phyloP scores from a whole-genome alignment of 1,140 invertebrate species.

The Formica exsecta region DNA sequence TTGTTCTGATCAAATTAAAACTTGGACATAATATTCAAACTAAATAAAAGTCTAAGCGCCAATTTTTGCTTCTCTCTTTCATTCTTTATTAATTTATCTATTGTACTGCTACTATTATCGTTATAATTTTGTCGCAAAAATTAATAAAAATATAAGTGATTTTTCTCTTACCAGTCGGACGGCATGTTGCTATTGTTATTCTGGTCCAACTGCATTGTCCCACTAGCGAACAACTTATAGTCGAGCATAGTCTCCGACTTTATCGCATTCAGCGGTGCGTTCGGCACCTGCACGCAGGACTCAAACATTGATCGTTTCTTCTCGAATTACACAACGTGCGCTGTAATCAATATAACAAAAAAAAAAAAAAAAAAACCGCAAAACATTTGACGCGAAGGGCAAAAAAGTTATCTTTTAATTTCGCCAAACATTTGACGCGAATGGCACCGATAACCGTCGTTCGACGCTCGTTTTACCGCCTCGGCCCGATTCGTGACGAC shows the following conservation, averaged over 20 bases:
- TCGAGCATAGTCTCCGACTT: constrained; percentile 54
- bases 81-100: background rate
- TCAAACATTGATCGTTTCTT: constrained; percentile 56
- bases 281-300: constrained; percentile 17
- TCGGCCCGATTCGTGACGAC: constrained; percentile 7
- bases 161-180: constrained; percentile 58
- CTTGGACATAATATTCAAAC: background rate
- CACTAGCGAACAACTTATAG: constrained; percentile 61
- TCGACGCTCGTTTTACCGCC: constrained; percentile 34
- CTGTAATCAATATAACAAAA: constrained; percentile 64
- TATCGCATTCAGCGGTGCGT: background rate
- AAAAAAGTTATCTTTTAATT: no score
- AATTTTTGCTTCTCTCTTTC: no score
- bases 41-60: background rate
- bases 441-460: constrained; percentile 32
- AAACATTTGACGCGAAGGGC: no score
- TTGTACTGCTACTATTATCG: background rate
- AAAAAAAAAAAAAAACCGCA: constrained; percentile 25
- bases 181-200: constrained; percentile 54
- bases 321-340: constrained; percentile 45
- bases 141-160: background rate
- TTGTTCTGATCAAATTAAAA: background rate
- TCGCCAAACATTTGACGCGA: constrained; percentile 27
- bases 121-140: background rate
- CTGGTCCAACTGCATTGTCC: constrained; percentile 54